phyloP scores from a whole-genome alignment of 2,797 vertebrate species.

The Molossus molossus region DNA sequence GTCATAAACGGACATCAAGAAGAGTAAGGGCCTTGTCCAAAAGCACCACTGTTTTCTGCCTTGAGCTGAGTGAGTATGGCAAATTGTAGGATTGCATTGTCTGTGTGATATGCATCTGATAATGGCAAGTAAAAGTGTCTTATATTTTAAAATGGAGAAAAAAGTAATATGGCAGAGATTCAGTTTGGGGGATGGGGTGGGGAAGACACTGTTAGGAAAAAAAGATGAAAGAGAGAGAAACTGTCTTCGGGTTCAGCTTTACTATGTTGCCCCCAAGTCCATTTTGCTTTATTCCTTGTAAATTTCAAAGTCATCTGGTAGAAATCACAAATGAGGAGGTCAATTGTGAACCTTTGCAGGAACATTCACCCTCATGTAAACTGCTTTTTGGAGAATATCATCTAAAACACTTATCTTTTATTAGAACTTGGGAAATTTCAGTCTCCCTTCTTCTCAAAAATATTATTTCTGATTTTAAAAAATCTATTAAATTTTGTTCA shows the following conservation, averaged over 20 bases:
- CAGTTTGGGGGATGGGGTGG: not conserved
- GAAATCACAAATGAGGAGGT: not conserved
- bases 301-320: not conserved
- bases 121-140: not conserved
- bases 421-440: not conserved
- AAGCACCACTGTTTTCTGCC: not conserved
- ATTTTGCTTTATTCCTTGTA: not conserved
- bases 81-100: not conserved
- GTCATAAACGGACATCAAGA: not conserved
- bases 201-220: not conserved
- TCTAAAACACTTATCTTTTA: not conserved
- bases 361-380: not conserved
- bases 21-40: not conserved
- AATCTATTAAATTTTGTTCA: not conserved
- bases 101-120: not conserved
- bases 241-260: not conserved
- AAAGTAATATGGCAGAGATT: not conserved
- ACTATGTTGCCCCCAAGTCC: not conserved
- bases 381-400: not conserved
- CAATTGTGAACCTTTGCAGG: not conserved
- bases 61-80: not conserved
- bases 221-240: not conserved
- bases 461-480: constrained; percentile 23
- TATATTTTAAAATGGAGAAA: not conserved
- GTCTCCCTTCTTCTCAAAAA: not conserved